These are phyloP conservation scores for Phallusia fumigata DNA, from an alignment of 23 tunicate genomes.

Conservation along the genomic window DNA sequence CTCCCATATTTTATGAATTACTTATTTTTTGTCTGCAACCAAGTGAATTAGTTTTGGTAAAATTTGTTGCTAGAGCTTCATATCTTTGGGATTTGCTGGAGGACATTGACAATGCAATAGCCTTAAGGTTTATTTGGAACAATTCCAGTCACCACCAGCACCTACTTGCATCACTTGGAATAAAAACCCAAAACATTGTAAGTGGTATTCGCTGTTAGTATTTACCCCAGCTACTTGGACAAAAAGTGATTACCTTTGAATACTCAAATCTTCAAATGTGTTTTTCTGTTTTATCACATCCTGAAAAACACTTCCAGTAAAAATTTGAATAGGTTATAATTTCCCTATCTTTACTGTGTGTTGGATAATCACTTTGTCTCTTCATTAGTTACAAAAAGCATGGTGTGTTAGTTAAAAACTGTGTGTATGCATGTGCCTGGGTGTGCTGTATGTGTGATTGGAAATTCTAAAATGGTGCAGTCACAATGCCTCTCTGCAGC, in stretches of 20 bases:
- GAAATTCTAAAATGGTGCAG: neutral
- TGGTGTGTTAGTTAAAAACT: no score
- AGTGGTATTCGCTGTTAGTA: neutral
- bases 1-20: no score
- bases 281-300: no score
- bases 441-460: constrained; percentile 1
- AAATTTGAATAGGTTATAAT: neutral
- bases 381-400: no score
- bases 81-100: constrained; percentile 58
- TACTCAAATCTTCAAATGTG: no score
- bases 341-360: no score
- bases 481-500: constrained; percentile 33
- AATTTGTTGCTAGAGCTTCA: constrained; percentile 29
- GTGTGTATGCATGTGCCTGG: constrained; percentile 2
- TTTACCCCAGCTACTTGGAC: neutral
- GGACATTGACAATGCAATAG: constrained; percentile 77
- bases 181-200: constrained; percentile 69
- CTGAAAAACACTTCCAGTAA: no score
- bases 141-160: constrained; percentile 46
- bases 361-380: no score
- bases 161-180: constrained; percentile 48
- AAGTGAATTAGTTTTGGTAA: neutral
- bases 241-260: no score
- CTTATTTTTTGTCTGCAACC: no score
- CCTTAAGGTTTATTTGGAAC: constrained; percentile 61